phyloP scores from a whole-genome alignment of 2,797 vertebrate genomes.

The Phalanger gymnotis region DNA sequence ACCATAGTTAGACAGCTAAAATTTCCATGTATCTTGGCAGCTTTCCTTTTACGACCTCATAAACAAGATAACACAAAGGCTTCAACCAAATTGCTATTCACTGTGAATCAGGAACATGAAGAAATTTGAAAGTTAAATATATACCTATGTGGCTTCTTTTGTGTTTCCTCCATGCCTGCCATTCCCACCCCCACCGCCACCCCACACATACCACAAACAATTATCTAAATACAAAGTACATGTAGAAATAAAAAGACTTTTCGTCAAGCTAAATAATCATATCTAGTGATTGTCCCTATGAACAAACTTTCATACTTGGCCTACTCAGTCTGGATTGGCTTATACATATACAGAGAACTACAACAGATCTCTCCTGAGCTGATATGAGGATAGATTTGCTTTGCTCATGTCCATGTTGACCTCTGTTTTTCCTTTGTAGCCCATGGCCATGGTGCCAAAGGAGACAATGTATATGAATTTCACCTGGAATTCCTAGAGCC shows the following conservation, averaged over 20 bases:
- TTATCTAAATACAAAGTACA: conserved; percentile 2
- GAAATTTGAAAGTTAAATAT: conserved; percentile 48
- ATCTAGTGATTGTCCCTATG: background rate
- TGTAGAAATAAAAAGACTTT: background rate
- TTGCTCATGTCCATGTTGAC: conserved; percentile 12
- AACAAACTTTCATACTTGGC: background rate
- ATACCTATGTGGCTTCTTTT: conserved; percentile 1
- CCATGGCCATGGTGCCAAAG: conserved; percentile 95
- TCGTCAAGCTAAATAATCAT: background rate
- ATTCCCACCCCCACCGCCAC: background rate
- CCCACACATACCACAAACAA: background rate
- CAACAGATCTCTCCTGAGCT: background rate
- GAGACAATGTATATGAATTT: conserved; percentile 95
- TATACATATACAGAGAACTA: background rate
- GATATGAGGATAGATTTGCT: background rate
- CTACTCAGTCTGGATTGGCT: background rate
- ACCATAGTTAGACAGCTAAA: background rate
- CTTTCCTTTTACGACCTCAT: background rate
- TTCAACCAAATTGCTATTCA: conserved; percentile 1
- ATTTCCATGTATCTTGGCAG: background rate
- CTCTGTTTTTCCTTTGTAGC: conserved; percentile 83
- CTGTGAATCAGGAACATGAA: conserved; percentile 43
- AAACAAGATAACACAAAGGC: background rate
- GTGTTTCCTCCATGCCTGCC: conserved; percentile 30
- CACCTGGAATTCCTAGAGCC: conserved; percentile 91